Conservation (phyloP, 37 sponge, comb jelly and placozoan species). For the Spongia lamella region DNA sequence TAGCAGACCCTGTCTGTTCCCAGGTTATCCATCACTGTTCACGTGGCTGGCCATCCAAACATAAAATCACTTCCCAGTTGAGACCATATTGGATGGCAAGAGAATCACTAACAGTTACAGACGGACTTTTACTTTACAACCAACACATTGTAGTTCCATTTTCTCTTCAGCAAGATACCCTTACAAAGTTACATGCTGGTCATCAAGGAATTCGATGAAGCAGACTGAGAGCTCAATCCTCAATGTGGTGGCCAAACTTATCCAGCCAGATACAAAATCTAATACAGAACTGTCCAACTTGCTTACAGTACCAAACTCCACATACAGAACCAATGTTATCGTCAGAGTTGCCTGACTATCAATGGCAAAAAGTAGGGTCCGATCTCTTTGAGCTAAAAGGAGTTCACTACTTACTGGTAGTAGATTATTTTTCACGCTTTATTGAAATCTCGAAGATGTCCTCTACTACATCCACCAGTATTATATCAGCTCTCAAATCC, state of each 20-base stretch:
- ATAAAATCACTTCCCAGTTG: not conserved
- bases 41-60: constrained; percentile 34
- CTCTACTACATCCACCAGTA: no score
- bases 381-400: constrained; percentile 6
- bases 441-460: no score
- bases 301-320: not conserved
- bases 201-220: constrained; percentile 40
- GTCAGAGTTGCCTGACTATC: constrained; percentile 2
- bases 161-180: constrained; percentile 11
- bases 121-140: constrained; percentile 24
- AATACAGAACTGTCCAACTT: not conserved
- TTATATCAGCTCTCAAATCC: no score
- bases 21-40: constrained; percentile 18
- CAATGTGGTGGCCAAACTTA: no score
- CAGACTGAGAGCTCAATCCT: not conserved
- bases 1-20: constrained; percentile 6
- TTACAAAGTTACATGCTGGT: constrained; percentile 35
- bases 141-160: constrained; percentile 24
- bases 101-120: constrained; percentile 10
- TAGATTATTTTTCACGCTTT: not conserved
- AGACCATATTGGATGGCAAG: constrained; percentile 31
- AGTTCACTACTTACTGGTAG: not conserved
- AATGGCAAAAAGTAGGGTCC: not conserved
- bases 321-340: not conserved
- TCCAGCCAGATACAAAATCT: no score